A percentile compares a stretch with the other conserved stretches of the same genome.
These are phyloP conservation scores for Chironomus tentans DNA, from an alignment of 2,888 invertebrate genomes.

Conservation along the genomic window DNA sequence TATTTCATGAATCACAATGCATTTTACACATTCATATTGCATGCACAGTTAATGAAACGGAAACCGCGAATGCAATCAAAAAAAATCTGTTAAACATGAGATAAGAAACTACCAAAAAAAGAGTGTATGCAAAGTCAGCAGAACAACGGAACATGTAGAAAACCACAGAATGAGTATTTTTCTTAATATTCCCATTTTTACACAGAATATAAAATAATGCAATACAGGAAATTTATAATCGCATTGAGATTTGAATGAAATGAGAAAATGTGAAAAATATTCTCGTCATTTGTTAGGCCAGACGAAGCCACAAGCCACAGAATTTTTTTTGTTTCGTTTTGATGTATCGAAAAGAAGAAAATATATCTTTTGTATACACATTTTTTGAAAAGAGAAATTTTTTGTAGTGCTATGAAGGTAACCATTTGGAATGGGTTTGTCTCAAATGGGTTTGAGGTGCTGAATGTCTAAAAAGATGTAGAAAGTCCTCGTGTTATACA, in stretches of 20 bases:
- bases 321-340: no score
- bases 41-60: background rate
- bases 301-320: conserved; percentile 9
- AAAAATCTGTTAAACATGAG: background rate
- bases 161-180: background rate
- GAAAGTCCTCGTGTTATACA: no score
- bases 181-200: background rate
- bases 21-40: background rate
- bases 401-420: no score
- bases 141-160: background rate
- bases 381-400: no score
- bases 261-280: background rate
- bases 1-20: no score
- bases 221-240: background rate
- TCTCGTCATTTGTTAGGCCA: background rate
- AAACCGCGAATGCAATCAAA: background rate
- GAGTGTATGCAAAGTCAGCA: no score
- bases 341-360: background rate
- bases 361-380: background rate
- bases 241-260: background rate
- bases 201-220: background rate
- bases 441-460: no score
- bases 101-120: background rate
- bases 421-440: no score
- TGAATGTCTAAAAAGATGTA: no score